phyloP scores from a whole-genome alignment of 2,113 vertebrate genomes.

The Boulengeromyrus knoepffleri region DNA sequence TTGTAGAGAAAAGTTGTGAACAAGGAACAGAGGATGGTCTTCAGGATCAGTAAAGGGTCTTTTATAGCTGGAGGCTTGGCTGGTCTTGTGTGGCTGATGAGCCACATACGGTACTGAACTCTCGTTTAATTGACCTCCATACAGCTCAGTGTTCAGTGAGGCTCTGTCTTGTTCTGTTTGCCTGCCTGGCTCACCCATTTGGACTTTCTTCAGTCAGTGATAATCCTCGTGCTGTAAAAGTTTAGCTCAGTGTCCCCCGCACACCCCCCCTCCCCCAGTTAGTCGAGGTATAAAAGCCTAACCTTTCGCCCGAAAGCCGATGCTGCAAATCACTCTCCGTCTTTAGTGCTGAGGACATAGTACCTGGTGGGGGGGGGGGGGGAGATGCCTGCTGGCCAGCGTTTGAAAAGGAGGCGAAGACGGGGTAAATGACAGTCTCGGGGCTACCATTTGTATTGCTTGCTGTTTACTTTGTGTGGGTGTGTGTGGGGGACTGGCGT shows the following conservation, averaged over 20 bases:
- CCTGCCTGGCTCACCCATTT: neutral
- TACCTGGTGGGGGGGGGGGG: neutral
- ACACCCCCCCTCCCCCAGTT: neutral
- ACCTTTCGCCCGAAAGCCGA: neutral
- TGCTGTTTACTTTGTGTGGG: neutral
- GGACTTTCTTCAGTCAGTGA: neutral
- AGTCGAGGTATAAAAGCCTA: neutral
- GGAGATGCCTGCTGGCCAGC: neutral
- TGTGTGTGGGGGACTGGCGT: neutral
- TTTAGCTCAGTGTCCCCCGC: neutral
- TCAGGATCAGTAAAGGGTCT: neutral
- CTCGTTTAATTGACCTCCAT: neutral
- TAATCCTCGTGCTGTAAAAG: constrained; percentile 2
- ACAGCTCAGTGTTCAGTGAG: no score
- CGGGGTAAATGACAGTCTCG: neutral
- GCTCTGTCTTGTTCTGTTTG: neutral
- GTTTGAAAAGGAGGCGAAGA: neutral
- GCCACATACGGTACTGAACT: no score
- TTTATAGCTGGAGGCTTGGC: neutral
- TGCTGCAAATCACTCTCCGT: neutral
- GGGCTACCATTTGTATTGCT: neutral
- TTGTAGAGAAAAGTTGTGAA: neutral
- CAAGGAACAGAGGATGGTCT: neutral
- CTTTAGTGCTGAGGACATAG: neutral
- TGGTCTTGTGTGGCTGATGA: neutral